A percentile compares a stretch with the other conserved stretches of the same genome.
Evolutionary conservation across 2,888 invertebrate genomes (phyloP).

Genomic region (Parnassius smintheus): DNA sequence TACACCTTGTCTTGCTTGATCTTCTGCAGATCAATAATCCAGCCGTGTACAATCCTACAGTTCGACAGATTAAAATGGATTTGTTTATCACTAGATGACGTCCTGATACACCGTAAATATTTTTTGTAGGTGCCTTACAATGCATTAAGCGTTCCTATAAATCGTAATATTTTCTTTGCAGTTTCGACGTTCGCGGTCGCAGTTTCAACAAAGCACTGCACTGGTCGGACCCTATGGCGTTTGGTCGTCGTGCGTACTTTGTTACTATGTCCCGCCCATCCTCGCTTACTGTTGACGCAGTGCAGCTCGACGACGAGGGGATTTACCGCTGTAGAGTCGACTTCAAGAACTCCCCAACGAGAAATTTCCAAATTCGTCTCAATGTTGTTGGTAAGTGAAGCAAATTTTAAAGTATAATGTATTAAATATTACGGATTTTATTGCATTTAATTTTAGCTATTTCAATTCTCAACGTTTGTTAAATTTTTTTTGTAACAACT

Average conservation of each 20-base stretch:
- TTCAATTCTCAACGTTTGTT: too few relatives aligned
- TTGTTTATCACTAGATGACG: too few relatives aligned
- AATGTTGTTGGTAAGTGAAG: slow-evolving; percentile 91
- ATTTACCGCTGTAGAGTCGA: slow-evolving; percentile 93
- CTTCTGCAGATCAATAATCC: too few relatives aligned
- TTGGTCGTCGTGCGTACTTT: slow-evolving; percentile 92
- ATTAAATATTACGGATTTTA: too few relatives aligned
- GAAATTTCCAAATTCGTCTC: slow-evolving; percentile 92
- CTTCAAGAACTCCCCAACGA: slow-evolving; percentile 93
- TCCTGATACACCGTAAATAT: too few relatives aligned
- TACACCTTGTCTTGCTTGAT: too few relatives aligned
- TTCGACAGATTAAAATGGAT: too few relatives aligned
- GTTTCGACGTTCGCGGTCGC: slow-evolving; percentile 92
- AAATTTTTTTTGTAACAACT: too few relatives aligned
- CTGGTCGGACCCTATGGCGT: slow-evolving; percentile 90
- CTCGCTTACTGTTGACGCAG: slow-evolving; percentile 89
- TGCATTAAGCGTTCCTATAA: background rate
- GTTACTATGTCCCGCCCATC: slow-evolving; percentile 90
- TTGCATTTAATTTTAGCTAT: too few relatives aligned
- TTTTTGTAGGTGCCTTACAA: background rate
- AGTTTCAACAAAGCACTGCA: slow-evolving; percentile 90
- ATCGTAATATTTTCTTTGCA: slow-evolving; percentile 53
- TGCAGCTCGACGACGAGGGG: slow-evolving; percentile 92
- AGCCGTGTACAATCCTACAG: too few relatives aligned
- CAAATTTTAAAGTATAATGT: too few relatives aligned